phyloP scores from a whole-genome alignment of 2,797 vertebrate genomes.

The Hydrophis major region DNA sequence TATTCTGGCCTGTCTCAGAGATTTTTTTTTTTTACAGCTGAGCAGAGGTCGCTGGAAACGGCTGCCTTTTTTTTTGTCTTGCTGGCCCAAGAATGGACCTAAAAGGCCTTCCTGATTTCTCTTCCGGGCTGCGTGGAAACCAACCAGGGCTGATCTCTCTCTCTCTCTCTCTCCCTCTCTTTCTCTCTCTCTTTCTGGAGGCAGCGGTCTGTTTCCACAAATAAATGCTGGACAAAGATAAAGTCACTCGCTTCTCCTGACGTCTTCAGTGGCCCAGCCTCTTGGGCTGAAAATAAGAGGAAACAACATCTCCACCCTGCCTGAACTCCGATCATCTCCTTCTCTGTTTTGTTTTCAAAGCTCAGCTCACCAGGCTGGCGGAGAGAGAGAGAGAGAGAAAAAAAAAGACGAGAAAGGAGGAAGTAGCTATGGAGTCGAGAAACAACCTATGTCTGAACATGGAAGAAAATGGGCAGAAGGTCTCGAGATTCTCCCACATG shows the following conservation, averaged over 20 bases:
- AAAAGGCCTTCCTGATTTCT: background rate
- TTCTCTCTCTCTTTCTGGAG: too few relatives aligned
- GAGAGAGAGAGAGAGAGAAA: background rate
- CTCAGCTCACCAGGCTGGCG: background rate
- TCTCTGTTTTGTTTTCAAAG: background rate
- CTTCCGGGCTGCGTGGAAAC: constrained; percentile 49
- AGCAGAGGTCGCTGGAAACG: too few relatives aligned
- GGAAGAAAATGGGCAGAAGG: too few relatives aligned
- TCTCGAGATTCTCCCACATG: too few relatives aligned
- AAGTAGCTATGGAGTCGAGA: background rate
- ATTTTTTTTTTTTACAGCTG: too few relatives aligned
- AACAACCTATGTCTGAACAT: too few relatives aligned
- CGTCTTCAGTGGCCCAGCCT: constrained; percentile 54
- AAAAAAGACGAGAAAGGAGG: background rate
- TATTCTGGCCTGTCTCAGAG: background rate
- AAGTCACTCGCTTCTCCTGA: constrained; percentile 19
- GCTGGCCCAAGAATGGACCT: constrained; percentile 49
- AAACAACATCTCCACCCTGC: constrained; percentile 7
- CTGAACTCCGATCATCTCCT: background rate
- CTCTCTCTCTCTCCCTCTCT: too few relatives aligned
- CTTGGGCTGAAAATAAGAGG: constrained; percentile 53
- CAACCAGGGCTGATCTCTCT: constrained; percentile 26
- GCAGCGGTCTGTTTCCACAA: constrained; percentile 33
- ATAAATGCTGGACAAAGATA: constrained; percentile 56
- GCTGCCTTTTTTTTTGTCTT: background rate